phyloP scores from a whole-genome alignment of 1,140 invertebrate genomes.

The Wasmannia auropunctata region DNA sequence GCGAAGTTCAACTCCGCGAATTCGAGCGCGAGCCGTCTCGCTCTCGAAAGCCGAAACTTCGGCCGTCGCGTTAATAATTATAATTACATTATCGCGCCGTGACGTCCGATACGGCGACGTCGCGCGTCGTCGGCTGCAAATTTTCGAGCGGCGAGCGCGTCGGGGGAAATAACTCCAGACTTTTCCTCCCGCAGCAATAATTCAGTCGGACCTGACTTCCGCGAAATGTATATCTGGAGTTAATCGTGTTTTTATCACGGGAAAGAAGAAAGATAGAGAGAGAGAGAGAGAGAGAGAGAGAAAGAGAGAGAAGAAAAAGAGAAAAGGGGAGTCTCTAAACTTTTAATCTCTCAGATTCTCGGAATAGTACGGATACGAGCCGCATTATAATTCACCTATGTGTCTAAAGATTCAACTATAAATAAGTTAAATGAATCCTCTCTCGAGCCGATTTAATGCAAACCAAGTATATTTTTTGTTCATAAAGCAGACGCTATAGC shows the following conservation, averaged over 20 bases:
- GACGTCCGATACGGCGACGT: conserved; percentile 40
- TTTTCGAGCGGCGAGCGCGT: conserved; percentile 14
- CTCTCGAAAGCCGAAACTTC: conserved; percentile 23
- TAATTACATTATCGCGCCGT: conserved; percentile 29
- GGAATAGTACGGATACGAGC: neutral
- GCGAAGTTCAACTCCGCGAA: neutral
- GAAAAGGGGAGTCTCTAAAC: neutral
- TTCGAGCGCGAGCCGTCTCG: conserved; percentile 7
- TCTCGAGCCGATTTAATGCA: neutral
- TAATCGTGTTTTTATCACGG: conserved; percentile 51
- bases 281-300: neutral
- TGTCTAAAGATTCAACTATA: conserved; percentile 18
- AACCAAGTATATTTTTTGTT: too few relatives aligned
- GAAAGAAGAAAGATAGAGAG: too few relatives aligned
- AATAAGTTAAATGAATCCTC: conserved; percentile 25
- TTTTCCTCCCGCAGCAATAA: conserved; percentile 48
- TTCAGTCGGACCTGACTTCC: conserved; percentile 36
- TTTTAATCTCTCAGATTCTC: conserved; percentile 49
- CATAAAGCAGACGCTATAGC: too few relatives aligned
- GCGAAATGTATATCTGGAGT: conserved; percentile 53
- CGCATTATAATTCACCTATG: conserved; percentile 21
- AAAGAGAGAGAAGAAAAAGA: too few relatives aligned
- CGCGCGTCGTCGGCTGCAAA: conserved; percentile 28
- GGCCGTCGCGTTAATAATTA: conserved; percentile 46
- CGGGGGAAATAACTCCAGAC: conserved; percentile 27